Evolutionary conservation across 2,888 invertebrate genomes (phyloP).

Genomic region (Strigamia crassipes): DNA sequence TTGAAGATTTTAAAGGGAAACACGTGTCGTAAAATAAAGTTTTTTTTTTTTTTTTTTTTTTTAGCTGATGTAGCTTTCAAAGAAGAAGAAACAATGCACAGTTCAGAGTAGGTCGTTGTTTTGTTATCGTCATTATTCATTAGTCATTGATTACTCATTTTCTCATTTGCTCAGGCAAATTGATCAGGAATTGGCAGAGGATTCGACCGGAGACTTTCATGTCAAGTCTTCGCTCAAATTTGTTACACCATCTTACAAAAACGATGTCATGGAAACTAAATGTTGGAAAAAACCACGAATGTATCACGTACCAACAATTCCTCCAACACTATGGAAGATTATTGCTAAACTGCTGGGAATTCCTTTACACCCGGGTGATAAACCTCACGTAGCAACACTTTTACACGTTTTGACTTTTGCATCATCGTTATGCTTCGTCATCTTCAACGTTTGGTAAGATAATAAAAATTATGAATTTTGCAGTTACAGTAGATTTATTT

Average conservation of each 20-base stretch:
- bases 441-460: slow-evolving; percentile 46
- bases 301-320: slow-evolving; percentile 51
- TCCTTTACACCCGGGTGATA: slow-evolving; percentile 53
- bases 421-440: slow-evolving; percentile 47
- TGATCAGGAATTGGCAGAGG: neutral
- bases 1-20: neutral
- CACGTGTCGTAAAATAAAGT: no score
- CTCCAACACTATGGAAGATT: slow-evolving; percentile 57
- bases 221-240: neutral
- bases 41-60: neutral
- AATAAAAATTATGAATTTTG: no score
- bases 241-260: neutral
- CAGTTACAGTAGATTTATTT: no score
- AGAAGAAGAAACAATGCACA: neutral
- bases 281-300: slow-evolving; percentile 4
- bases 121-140: no score
- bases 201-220: neutral
- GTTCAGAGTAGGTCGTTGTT: neutral
- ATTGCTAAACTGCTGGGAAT: slow-evolving; percentile 57
- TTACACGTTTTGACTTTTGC: slow-evolving; percentile 56
- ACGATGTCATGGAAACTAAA: neutral
- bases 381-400: slow-evolving; percentile 55
- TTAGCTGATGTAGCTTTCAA: neutral
- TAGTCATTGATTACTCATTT: no score
- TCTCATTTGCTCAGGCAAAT: neutral